Evolutionary conservation across 1,140 invertebrate species (phyloP).

Genomic region (Drosophila murphyi): DNA sequence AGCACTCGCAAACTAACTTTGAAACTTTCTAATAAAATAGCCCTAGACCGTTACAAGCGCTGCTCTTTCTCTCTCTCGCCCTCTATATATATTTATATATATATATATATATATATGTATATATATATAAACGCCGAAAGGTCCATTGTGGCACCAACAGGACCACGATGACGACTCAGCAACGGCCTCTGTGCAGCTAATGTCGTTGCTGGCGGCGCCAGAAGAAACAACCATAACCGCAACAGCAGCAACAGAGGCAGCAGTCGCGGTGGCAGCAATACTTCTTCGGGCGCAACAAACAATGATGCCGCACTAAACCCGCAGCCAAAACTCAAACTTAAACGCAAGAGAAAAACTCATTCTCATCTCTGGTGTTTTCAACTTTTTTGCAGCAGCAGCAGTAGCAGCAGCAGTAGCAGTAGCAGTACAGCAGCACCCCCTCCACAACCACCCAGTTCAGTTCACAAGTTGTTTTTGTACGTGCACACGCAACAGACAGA

Average conservation of each 20-base stretch:
- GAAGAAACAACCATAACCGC: conserved; percentile 61
- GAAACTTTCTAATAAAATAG: conserved; percentile 80
- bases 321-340: conserved; percentile 17
- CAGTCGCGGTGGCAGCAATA: conserved; percentile 32
- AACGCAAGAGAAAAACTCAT: background rate
- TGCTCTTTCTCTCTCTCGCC: background rate
- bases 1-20: conserved; percentile 76
- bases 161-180: conserved; percentile 24
- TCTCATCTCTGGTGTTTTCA: background rate
- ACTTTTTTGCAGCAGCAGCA: background rate
- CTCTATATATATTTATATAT: background rate
- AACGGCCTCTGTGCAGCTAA: conserved; percentile 33
- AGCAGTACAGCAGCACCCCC: background rate
- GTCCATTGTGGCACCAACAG: conserved; percentile 13
- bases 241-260: conserved; percentile 49
- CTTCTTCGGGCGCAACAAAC: conserved; percentile 33
- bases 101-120: too few species aligned
- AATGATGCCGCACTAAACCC: conserved; percentile 45
- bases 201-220: conserved; percentile 40
- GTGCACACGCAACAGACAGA: conserved; percentile 48
- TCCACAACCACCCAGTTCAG: background rate
- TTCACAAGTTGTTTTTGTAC: conserved; percentile 9
- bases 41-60: conserved; percentile 43
- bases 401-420: too few species aligned
- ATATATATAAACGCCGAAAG: conserved; percentile 2